Conservation (phyloP, 2,888 invertebrate genomes). For the Isotomurus palustris region DNA sequence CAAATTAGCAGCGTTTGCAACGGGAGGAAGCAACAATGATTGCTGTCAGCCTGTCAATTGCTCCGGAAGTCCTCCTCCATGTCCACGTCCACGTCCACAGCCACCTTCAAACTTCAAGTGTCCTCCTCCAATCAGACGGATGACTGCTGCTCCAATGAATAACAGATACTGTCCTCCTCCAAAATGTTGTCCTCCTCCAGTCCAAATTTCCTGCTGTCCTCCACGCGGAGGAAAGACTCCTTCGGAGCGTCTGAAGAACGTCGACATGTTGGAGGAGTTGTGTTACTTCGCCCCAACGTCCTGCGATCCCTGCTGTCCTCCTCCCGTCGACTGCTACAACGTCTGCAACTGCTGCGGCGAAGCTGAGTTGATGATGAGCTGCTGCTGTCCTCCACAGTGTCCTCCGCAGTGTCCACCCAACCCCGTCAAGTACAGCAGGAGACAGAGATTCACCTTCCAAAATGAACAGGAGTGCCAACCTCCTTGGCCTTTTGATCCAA, state of each 20-base stretch:
- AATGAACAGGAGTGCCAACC: background rate
- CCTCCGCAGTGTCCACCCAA: conserved; percentile 1
- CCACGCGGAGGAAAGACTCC: conserved; percentile 12
- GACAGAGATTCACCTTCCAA: conserved; percentile 32
- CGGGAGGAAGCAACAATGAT: no score
- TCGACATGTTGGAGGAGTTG: conserved; percentile 26
- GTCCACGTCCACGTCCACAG: no score
- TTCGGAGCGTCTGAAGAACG: conserved; percentile 21
- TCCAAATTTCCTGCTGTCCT: conserved; percentile 4
- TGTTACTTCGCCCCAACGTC: conserved; percentile 25
- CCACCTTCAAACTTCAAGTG: no score
- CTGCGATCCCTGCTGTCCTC: background rate
- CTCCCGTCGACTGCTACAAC: conserved; percentile 18
- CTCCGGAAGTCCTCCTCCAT: no score
- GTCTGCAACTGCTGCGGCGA: conserved; percentile 9
- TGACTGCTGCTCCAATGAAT: no score
- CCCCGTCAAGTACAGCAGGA: conserved; percentile 28
- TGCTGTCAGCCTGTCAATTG: no score
- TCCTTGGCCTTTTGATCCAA: background rate
- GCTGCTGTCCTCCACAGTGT: background rate
- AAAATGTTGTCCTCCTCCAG: background rate
- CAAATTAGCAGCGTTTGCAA: no score
- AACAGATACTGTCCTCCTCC: background rate
- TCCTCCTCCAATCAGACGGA: background rate
- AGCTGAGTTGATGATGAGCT: background rate